Evolutionary conservation across 2,797 vertebrate genomes (phyloP), one percentile per base, ranked within the genome.

Genomic region (Psittacula echo): DNA sequence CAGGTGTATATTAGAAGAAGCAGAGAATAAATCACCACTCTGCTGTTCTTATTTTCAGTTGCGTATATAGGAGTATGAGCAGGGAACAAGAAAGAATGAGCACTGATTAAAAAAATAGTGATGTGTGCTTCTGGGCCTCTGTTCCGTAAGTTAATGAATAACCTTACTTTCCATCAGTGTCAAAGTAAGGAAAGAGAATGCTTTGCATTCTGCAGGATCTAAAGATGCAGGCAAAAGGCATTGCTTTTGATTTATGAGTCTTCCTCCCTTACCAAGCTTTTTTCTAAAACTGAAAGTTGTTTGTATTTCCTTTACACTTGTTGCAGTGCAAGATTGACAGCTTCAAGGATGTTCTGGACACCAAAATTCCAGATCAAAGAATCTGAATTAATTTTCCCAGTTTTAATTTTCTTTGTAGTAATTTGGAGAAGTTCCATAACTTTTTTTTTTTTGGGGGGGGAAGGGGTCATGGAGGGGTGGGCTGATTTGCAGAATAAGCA

Each of bases 11-110:
- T 87, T 95, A 89, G 50, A 94, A 70, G 80, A 37, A 70, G 51
- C 8, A 85, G n/a, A 82, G 68, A 94, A 95, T 37, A 94, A 89
- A 86, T 83, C 42, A 64, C 29, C 44, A 37, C 9, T 8, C 6
- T 77, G 45, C 18, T 74, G 50, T 9, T 80, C 13, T 77, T 91
- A 87, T 77, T 95, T 95, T 79, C 64, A 66, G 27, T 74, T 64
- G 32, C 8, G 16, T 29, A 83, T 66, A 85, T 50, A 30, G 10
- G 10, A 51, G 1, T 42, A 11, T 62, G 14, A 60, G 22, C 16
- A 58, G 14, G 3, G 9, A 4, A 68, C 53, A 83, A 74, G 30
- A 50, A 79, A 5, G 7, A 85, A 50, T 45, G 8, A 71, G 27
- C 11, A 79, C 72, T 34, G 48, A 70, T 24, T 41, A 15, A 44